A percentile compares a stretch with the other conserved stretches of the same genome.
phyloP scores from a whole-genome alignment of 2,113 vertebrate genomes.

The Lophura nycthemera region DNA sequence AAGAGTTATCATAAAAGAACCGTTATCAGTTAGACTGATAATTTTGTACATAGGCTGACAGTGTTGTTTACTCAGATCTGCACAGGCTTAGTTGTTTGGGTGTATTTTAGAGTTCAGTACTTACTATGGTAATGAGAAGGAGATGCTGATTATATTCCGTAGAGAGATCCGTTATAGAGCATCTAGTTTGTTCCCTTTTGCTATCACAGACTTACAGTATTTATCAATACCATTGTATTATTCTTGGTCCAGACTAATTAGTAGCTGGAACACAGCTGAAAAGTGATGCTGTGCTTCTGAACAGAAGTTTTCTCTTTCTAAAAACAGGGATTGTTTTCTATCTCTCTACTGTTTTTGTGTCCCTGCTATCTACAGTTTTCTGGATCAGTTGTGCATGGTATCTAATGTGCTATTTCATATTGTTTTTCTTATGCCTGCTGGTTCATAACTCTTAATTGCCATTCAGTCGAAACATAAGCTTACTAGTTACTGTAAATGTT shows the following conservation, averaged over 20 bases:
- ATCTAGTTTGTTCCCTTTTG: neutral
- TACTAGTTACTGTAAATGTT: neutral
- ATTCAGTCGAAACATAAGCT: neutral
- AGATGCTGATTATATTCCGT: neutral
- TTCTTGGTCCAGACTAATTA: neutral
- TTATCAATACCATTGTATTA: neutral
- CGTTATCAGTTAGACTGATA: neutral
- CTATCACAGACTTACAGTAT: neutral
- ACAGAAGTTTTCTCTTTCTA: neutral
- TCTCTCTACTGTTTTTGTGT: neutral
- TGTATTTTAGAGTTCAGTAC: neutral
- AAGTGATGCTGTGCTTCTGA: neutral
- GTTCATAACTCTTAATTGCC: neutral
- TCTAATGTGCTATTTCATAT: neutral
- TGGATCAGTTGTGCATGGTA: neutral
- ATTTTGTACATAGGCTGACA: neutral
- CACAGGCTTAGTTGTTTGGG: neutral
- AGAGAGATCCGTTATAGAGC: neutral
- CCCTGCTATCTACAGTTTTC: neutral
- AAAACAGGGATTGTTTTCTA: neutral
- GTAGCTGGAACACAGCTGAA: neutral
- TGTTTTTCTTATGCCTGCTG: neutral
- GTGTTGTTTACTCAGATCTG: neutral
- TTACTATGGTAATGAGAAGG: neutral
- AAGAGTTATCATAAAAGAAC: neutral